Base-by-base conservation (phyloP, 2,797 vertebrate species). In the Podarcis lilfordi region DNA sequence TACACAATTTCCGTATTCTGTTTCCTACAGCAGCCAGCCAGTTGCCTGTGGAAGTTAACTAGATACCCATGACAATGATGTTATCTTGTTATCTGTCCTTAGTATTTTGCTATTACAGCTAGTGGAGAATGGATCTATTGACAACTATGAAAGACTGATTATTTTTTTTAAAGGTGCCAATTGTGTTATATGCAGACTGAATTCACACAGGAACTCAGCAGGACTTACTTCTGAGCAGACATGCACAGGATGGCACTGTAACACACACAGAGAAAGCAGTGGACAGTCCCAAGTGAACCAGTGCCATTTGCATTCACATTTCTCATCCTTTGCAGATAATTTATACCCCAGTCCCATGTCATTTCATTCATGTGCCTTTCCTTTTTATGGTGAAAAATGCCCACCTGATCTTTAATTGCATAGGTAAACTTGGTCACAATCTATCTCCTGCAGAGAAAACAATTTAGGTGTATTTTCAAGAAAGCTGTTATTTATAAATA, bases 401-500 rank as follows among this genome's bases (percentile, higher is more conserved):
- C 66, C n/a, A 37, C 74, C 82, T 37, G 19, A 37, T 89, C 40
- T 87, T 83, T 79, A 84, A 80, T 59, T 82, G 4, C 32, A 89
- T 76, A 80, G 90, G 89, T 35, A 5, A 40, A 2, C 82, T 93
- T 90, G 85, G 91, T 86, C 80, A 86, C 59, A 10, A 87, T 86
- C 82, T 59, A 50, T 23, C 50, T 88, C 87, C 76, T 74, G 90
- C 3, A 86, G 75, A 88, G 87, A 87, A 92, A 95, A 95, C 81
- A 87, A 83, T 8, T 32, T 61, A 80, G 90, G 78, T 91, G 90
- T 87, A 90, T 92, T 94, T 93, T 89, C 87, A 92, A 95, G 89
- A 90, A 94, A 95, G 87, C 91, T 95, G 92, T 94, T 92, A 94
- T 94, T 95, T 96, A 94, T 91, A 95, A 96, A 96, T 93, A 94